Evolutionary conservation across 2,797 vertebrate genomes (phyloP).

Genomic region (Onychomys arenicola): DNA sequence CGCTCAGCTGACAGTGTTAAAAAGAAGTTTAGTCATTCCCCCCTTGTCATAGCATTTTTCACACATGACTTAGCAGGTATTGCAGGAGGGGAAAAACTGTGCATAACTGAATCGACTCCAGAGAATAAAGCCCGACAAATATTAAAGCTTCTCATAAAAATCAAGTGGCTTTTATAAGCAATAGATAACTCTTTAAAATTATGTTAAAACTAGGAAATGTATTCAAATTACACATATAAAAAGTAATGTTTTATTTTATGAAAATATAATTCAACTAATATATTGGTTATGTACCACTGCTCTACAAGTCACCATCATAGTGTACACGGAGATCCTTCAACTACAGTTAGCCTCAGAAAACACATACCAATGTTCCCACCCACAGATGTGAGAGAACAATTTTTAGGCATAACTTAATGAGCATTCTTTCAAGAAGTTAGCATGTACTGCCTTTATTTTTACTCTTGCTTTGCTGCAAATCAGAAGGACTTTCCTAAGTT

Average conservation of each 20-base stretch:
- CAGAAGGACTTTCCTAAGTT: background rate
- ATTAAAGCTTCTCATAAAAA: slow-evolving; percentile 67
- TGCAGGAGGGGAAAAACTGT: slow-evolving; percentile 29
- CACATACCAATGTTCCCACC: background rate
- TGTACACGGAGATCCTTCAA: slow-evolving; percentile 6
- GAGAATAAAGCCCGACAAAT: slow-evolving; percentile 62
- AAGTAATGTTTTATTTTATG: slow-evolving; percentile 68
- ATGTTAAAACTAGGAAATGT: slow-evolving; percentile 61
- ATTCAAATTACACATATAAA: slow-evolving; percentile 73
- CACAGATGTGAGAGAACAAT: background rate
- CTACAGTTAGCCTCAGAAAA: slow-evolving; percentile 34
- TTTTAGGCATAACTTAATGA: slow-evolving; percentile 2
- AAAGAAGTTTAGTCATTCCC: slow-evolving; percentile 37
- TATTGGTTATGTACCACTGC: slow-evolving; percentile 21
- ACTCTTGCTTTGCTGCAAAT: background rate
- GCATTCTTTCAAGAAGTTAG: slow-evolving; percentile 31
- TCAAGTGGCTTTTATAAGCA: slow-evolving; percentile 64
- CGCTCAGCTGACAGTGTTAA: background rate
- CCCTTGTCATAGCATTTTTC: slow-evolving; percentile 46
- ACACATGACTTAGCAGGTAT: slow-evolving; percentile 45
- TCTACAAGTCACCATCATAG: slow-evolving; percentile 36
- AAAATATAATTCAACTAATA: slow-evolving; percentile 74
- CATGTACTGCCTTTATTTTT: slow-evolving; percentile 40
- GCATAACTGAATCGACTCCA: slow-evolving; percentile 67
- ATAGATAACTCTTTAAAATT: slow-evolving; percentile 67